Evolutionary conservation across 1,140 invertebrate species (phyloP), one percentile per base, ranked within the genome.

Genomic region (Parasteatoda tepidariorum): DNA sequence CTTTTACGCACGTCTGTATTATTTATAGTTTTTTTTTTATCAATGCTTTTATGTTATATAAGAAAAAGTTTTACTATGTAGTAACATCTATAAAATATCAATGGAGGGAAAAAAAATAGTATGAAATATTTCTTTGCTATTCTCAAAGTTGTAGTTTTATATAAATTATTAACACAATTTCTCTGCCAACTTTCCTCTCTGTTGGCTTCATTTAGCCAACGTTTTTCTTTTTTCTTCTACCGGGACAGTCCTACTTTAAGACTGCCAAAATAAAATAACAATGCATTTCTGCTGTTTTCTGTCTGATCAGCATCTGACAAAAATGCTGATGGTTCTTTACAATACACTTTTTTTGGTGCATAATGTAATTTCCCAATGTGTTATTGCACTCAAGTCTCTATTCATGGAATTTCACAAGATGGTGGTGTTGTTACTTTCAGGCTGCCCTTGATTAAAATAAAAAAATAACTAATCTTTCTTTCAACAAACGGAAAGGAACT

Each of bases 281-380:
- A 48, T 48, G 38, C 1, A 13, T 13, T 48, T 48, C 38, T 48
- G 9, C 18, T 48, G 5, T 41, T 48, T 48, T 48, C 18, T 48
- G 38, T 48, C 18, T 13, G 38, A 48, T 64, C 9, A 28, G 24
- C 26, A 31, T 64, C 55, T 66, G 11, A 79, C 76, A 68, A 26
- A n/a, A 38, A 79, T 68, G 76, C 76, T 79, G 64, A 62, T 61
- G 70, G 68, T 57, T 82, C 78, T 82, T 82, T 82, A n/a, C n/a
- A 82, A 67, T 82, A 82, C 71, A 82, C 78, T 82, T 82, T n/a
- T n/a, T n/a, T 82, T 82, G 78, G 78, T 82, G 67, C 78, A 82
- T 82, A 71, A 70, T 70, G 78, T 82, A 82, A 82, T 82, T 82
- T 82, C 55, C 24, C n/a, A 79, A 55, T 68, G 76, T 79, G 76